A percentile compares a stretch with the other conserved stretches of the same genome.
These are phyloP conservation scores for Pseudolaguvia tuberculata DNA, from an alignment of 2,113 vertebrate genomes.

Conservation along the genomic window DNA sequence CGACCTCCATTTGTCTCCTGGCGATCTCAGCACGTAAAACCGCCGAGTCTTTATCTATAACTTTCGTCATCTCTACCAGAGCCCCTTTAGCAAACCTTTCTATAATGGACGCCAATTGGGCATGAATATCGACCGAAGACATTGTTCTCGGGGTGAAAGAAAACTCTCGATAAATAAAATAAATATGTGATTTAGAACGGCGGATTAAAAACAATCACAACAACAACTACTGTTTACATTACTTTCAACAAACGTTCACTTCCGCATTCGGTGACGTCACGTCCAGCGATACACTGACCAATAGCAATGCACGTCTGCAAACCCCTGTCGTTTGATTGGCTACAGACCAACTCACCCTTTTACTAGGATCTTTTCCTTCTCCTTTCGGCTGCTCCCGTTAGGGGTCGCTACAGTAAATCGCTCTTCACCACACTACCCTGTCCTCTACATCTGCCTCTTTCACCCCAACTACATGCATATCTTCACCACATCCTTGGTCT, in stretches of 20 bases:
- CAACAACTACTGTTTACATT: conserved; percentile 41
- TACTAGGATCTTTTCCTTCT: too few species aligned
- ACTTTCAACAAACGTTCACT: conserved; percentile 12
- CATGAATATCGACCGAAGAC: conserved; percentile 47
- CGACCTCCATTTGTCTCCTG: conserved; percentile 48
- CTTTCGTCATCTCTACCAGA: conserved; percentile 50
- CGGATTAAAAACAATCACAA: not conserved
- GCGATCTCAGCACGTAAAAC: conserved; percentile 47
- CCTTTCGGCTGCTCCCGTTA: too few species aligned
- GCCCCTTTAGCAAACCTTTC: conserved; percentile 50
- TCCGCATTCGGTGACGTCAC: conserved; percentile 24
- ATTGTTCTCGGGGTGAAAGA: conserved; percentile 36
- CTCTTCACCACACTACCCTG: too few species aligned
- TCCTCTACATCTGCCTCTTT: too few species aligned
- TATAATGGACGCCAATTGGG: conserved; percentile 51
- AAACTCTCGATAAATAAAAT: not conserved
- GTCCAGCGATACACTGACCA: not conserved
- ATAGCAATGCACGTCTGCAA: conserved; percentile 17
- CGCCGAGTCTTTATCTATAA: conserved; percentile 43
- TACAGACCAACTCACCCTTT: not conserved
- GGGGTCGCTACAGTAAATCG: too few species aligned
- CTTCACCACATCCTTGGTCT: too few species aligned
- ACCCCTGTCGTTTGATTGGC: not conserved
- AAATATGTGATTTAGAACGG: too few species aligned
- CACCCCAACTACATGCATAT: too few species aligned